phyloP scores from a whole-genome alignment of 2,113 vertebrate genomes.

The Platysteira castanea region DNA sequence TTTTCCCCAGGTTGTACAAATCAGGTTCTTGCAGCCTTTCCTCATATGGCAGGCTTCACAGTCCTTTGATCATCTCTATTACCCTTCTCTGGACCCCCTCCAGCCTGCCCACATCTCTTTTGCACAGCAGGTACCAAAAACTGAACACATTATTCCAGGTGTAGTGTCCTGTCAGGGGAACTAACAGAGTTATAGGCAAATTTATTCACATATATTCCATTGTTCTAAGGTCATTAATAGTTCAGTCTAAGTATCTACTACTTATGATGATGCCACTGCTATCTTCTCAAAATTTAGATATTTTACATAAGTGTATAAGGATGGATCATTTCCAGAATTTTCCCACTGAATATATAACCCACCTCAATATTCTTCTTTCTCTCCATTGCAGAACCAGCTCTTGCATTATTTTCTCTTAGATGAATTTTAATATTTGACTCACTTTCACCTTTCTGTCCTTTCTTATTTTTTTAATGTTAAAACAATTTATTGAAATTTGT shows the following conservation, averaged over 20 bases:
- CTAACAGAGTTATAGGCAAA: background rate
- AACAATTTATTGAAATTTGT: background rate
- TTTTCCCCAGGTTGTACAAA: background rate
- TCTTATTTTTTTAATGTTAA: background rate
- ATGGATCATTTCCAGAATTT: background rate
- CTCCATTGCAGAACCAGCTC: background rate
- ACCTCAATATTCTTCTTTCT: background rate
- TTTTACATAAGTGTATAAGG: background rate
- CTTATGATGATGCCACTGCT: background rate
- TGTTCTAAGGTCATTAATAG: background rate
- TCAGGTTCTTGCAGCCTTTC: background rate
- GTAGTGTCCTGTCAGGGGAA: background rate
- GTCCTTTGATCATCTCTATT: background rate
- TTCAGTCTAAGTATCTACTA: background rate
- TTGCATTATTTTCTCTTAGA: background rate
- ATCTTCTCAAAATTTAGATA: background rate
- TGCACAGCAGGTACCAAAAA: background rate
- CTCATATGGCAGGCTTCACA: background rate
- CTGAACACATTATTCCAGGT: background rate
- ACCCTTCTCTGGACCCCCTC: background rate
- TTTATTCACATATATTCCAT: accelerated
- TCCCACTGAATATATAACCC: background rate
- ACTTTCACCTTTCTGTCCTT: background rate
- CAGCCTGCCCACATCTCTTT: background rate
- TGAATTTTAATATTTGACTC: background rate